Evolutionary conservation across 2,888 invertebrate species (phyloP), one percentile per base, ranked within the genome.

Genomic region (Elgonia sp.): DNA sequence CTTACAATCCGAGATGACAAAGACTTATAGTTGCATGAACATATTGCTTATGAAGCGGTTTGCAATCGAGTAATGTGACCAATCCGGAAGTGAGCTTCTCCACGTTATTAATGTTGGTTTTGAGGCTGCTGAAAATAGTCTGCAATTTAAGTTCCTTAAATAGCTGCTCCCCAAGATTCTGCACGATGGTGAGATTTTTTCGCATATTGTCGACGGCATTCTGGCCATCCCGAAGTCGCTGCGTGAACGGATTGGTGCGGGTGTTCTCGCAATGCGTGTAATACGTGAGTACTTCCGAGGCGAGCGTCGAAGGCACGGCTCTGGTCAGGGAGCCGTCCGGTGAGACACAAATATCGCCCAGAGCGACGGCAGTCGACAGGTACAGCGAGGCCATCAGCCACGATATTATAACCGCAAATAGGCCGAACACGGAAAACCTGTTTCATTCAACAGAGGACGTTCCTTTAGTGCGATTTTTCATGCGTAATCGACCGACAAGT

Each of bases 361-460:
- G 96, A 42, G 97, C 98, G 93, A 98, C 98, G 82, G 97, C 97
- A 40, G 97, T 96, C 72, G 98, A 97, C 89, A 98, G 96, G 95
- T 98, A 98, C 88, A 98, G 94, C 81, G 98, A 98, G 76, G 98
- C 97, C 95, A 98, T 97, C 91, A 98, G 95, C 97, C 98, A 99
- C 89, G 98, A 98, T 83, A 97, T 96, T 90, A 98, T 97, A 53
- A 99, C 97, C 50, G 98, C 98, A 92, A 99, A 96, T 29, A 98
- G 95, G 62, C 97, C 97, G 94, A 98, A 97, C 39, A 98, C 98
- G 89, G 98, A 98, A 92, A 98, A 98, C 90, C 96, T 96, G 92
- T 12, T 94, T 92, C 16, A 69, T 37, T 81, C 67, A 85, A 82
- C 39, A 84, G 20, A 20, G 40, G 40, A 70, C 9, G 60, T 72